Evolutionary conservation across 2,797 vertebrate genomes (phyloP).

Genomic region (Tragopan temminckii): DNA sequence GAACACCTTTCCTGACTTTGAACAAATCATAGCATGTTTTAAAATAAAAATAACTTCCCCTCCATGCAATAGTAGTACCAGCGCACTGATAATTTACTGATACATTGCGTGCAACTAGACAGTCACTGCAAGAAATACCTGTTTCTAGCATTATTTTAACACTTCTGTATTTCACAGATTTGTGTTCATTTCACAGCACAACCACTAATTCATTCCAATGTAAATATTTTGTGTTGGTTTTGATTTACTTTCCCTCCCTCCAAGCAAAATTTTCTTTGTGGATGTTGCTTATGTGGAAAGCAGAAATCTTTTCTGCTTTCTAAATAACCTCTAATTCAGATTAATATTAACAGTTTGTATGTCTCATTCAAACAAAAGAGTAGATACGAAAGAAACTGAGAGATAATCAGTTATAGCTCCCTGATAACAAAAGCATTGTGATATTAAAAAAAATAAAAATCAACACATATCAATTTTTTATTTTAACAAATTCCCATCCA

Average conservation of each 20-base stretch:
- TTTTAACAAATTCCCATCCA: neutral
- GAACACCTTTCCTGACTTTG: neutral
- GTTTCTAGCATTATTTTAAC: neutral
- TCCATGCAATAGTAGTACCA: neutral
- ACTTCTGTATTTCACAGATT: neutral
- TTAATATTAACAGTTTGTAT: neutral
- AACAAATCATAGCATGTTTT: neutral
- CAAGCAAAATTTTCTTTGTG: neutral
- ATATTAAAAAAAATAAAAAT: rapidly evolving
- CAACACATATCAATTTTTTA: neutral
- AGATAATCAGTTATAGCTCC: neutral
- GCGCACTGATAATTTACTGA: neutral
- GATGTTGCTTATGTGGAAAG: neutral
- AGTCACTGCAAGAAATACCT: neutral
- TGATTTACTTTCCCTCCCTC: neutral
- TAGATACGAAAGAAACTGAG: neutral
- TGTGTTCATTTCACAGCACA: neutral
- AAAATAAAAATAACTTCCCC: neutral
- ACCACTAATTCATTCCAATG: neutral
- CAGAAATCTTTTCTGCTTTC: neutral
- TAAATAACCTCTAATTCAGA: neutral
- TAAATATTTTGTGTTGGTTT: neutral
- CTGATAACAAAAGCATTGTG: neutral
- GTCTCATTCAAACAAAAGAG: neutral
- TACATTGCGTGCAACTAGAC: neutral